Conservation (phyloP, 2,888 invertebrate species). For the Chloromyia formosa region DNA sequence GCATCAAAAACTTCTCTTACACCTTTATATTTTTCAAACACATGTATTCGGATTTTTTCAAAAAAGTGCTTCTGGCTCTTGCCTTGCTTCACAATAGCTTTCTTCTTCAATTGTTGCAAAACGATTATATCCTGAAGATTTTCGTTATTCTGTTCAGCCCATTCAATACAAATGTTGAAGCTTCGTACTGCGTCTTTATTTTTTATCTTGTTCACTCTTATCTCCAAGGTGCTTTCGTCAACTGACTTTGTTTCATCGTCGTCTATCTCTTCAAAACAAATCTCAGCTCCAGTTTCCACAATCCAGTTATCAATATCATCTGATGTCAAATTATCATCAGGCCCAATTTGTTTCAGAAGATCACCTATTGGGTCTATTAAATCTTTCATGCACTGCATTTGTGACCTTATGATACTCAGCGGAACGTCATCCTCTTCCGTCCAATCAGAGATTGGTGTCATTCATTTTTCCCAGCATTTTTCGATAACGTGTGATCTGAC, state of each 20-base stretch:
- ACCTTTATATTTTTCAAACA: constrained; percentile 27
- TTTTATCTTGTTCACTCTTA: constrained; percentile 15
- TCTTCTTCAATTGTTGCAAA: constrained; percentile 18
- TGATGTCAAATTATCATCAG: constrained; percentile 8
- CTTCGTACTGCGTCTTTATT: constrained; percentile 18
- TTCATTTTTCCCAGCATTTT: not conserved
- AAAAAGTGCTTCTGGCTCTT: constrained; percentile 1
- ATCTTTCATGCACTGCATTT: too few species aligned
- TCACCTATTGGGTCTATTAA: not conserved
- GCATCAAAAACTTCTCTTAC: constrained; percentile 18
- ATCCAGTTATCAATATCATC: not conserved
- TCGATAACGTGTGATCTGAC: constrained; percentile 21
- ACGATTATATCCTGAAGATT: constrained; percentile 13
- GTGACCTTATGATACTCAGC: not conserved
- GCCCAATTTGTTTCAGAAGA: not conserved
- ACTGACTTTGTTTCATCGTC: constrained; percentile 15
- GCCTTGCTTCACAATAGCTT: constrained; percentile 3
- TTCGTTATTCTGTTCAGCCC: constrained; percentile 27
- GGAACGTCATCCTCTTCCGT: constrained; percentile 18
- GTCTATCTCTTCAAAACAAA: constrained; percentile 11
- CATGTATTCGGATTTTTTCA: constrained; percentile 1
- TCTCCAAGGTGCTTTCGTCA: constrained; percentile 20
- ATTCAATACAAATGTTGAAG: constrained; percentile 17
- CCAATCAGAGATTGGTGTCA: not conserved
- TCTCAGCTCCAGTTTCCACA: constrained; percentile 11